phyloP scores from a whole-genome alignment of 2,113 vertebrate species.

The Crotalus horridus region DNA sequence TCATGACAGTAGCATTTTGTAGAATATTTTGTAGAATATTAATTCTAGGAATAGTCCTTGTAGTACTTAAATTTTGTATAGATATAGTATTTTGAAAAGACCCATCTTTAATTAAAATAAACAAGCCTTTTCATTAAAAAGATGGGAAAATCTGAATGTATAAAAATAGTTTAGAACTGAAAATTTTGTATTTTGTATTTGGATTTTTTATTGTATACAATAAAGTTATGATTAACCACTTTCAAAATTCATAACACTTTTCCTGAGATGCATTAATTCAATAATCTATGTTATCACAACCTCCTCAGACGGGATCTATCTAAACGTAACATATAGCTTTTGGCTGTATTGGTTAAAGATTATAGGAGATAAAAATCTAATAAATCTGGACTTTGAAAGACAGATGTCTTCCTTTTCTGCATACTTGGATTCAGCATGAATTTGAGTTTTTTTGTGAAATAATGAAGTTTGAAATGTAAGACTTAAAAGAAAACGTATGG shows the following conservation, averaged over 20 bases:
- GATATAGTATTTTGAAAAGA: not conserved
- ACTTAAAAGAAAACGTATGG: not conserved
- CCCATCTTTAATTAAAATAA: not conserved
- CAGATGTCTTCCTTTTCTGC: not conserved
- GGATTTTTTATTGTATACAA: not conserved
- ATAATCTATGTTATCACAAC: not conserved
- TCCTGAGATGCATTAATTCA: not conserved
- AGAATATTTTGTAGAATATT: constrained; percentile 12
- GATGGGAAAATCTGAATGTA: not conserved
- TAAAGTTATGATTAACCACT: not conserved
- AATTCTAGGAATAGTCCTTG: not conserved
- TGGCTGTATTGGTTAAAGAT: not conserved
- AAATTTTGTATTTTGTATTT: not conserved
- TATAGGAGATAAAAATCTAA: not conserved
- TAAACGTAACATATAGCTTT: not conserved
- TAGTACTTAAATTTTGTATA: not conserved
- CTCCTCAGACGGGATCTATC: not conserved
- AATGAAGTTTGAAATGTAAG: not conserved
- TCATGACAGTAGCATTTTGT: not conserved
- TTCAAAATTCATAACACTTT: not conserved
- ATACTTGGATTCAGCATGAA: not conserved
- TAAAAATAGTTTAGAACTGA: not conserved
- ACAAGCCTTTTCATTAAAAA: not conserved
- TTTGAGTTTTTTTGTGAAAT: not conserved
- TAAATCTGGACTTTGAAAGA: not conserved